Evolutionary conservation across 2,113 vertebrate genomes (phyloP).

Genomic region (Passer domesticus): DNA sequence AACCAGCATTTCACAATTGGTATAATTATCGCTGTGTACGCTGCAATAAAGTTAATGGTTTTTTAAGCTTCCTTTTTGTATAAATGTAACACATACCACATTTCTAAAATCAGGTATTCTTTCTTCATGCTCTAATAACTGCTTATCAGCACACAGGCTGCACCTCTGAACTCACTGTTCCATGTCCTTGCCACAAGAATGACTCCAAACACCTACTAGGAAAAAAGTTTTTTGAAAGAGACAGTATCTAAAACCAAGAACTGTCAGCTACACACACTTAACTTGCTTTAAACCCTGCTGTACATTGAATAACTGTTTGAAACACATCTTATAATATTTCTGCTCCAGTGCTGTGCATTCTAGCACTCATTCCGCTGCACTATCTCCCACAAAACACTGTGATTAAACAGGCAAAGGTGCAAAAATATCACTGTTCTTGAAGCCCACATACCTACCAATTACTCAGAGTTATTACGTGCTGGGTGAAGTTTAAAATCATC

Average conservation of each 20-base stretch:
- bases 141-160: background rate
- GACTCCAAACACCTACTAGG: background rate
- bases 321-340: background rate
- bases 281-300: background rate
- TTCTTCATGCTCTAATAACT: constrained; percentile 1
- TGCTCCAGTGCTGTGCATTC: background rate
- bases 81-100: background rate
- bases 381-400: background rate
- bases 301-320: background rate
- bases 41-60: background rate
- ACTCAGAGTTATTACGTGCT: background rate
- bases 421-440: background rate
- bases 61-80: background rate
- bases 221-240: background rate
- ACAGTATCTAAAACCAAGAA: background rate
- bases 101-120: background rate
- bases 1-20: constrained; percentile 1
- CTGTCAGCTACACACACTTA: background rate
- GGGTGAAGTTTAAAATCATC: constrained; percentile 5
- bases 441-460: background rate
- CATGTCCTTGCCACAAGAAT: background rate
- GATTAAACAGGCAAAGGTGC: background rate
- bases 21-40: background rate
- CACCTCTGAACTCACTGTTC: background rate
- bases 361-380: background rate